These are phyloP conservation scores for Liolophura sinensis DNA, from an alignment of 1,140 invertebrate genomes.

Conservation along the genomic window DNA sequence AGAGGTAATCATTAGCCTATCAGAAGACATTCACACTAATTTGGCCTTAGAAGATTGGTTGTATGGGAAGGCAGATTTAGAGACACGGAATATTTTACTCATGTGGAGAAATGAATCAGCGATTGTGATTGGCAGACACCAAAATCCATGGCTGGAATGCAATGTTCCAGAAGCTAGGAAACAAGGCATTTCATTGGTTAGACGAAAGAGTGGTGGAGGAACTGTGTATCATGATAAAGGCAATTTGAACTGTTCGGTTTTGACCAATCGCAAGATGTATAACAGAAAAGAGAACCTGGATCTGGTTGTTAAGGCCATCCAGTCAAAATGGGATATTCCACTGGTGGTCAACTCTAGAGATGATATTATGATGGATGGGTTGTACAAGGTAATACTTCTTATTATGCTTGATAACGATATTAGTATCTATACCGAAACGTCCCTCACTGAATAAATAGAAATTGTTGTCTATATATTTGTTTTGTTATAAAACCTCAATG, in stretches of 20 bases:
- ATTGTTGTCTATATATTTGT: too few relatives aligned
- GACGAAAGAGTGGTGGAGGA: conserved; percentile 94
- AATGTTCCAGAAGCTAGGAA: conserved; percentile 66
- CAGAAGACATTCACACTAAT: conserved; percentile 86
- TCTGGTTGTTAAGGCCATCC: conserved; percentile 78
- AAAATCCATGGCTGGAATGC: conserved; percentile 94
- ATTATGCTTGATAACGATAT: too few relatives aligned
- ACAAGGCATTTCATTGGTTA: conserved; percentile 72
- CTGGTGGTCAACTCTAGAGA: conserved; percentile 75
- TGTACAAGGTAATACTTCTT: conserved; percentile 86
- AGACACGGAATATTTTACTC: conserved; percentile 76
- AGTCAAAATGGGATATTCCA: conserved; percentile 76
- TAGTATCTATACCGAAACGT: too few relatives aligned
- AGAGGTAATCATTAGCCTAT: conserved; percentile 72
- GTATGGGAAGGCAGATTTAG: conserved; percentile 81
- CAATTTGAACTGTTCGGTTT: conserved; percentile 91
- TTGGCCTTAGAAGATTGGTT: conserved; percentile 94
- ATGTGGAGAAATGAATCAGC: conserved; percentile 91
- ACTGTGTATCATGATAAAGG: conserved; percentile 95
- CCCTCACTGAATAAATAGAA: too few relatives aligned
- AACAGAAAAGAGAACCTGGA: conserved; percentile 83
- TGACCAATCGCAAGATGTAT: conserved; percentile 77
- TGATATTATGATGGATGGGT: conserved; percentile 79
- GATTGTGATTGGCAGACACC: conserved; percentile 94
- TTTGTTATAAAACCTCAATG: too few relatives aligned